A percentile compares a stretch with the other conserved stretches of the same genome.
phyloP scores from a whole-genome alignment of 2,113 vertebrate species.

The Tragelaphus strepsiceros region DNA sequence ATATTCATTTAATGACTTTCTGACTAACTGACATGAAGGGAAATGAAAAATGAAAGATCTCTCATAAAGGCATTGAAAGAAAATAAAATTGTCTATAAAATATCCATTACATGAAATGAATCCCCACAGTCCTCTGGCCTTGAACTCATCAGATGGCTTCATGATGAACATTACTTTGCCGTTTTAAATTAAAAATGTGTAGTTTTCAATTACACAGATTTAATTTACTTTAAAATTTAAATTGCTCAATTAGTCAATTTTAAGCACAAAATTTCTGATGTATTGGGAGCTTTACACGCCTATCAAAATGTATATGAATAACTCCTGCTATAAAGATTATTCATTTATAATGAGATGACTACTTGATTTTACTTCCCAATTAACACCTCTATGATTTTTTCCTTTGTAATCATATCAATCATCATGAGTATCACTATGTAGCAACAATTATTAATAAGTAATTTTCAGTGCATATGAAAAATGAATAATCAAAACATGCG shows the following conservation, averaged over 20 bases:
- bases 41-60: constrained; percentile 64
- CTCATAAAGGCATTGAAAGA: constrained; percentile 42
- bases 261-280: not conserved
- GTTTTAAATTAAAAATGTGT: constrained; percentile 6
- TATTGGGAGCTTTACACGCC: not conserved
- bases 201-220: constrained; percentile 21
- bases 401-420: not conserved
- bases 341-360: not conserved
- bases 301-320: not conserved
- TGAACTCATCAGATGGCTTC: not conserved
- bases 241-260: constrained; percentile 6
- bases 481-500: not conserved
- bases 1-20: constrained; percentile 51
- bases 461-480: not conserved
- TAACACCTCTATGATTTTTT: not conserved
- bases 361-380: constrained; percentile 19
- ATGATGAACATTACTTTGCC: not conserved
- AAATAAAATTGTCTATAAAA: constrained; percentile 67
- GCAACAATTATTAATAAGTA: not conserved
- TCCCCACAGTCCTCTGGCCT: not conserved
- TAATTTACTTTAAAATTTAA: constrained; percentile 44
- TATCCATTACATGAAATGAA: constrained; percentile 42
- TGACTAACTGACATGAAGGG: constrained; percentile 1
- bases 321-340: not conserved
- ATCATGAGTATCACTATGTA: not conserved